Percentiles rank a stretch among this genome's conserved stretches.
phyloP scores from a whole-genome alignment of 2,888 invertebrate species.

The Trichopria drosophilae region DNA sequence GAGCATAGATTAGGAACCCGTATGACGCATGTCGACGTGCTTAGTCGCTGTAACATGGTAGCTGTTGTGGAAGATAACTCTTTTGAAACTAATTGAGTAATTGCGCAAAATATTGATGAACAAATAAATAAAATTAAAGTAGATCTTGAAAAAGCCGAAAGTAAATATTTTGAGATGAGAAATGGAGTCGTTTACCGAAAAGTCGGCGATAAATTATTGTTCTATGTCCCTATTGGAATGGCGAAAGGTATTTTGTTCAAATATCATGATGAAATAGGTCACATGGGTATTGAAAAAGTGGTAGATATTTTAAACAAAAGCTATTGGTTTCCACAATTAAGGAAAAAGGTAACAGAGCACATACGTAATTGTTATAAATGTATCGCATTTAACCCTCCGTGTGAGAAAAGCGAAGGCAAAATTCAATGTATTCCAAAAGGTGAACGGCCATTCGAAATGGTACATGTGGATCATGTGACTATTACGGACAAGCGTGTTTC shows the following conservation, averaged over 20 bases:
- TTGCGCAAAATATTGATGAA: no score
- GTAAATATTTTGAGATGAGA: slow-evolving; percentile 10
- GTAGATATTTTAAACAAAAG: slow-evolving; percentile 14
- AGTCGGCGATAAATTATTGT: slow-evolving; percentile 5
- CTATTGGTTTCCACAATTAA: slow-evolving; percentile 38
- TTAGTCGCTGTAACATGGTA: slow-evolving; percentile 22
- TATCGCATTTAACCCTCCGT: slow-evolving; percentile 19
- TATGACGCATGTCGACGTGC: slow-evolving; percentile 42
- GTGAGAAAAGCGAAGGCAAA: slow-evolving; percentile 30
- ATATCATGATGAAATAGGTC: slow-evolving; percentile 34
- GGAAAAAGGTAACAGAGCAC: slow-evolving; percentile 23
- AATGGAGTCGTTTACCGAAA: slow-evolving; percentile 15
- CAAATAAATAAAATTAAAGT: no score
- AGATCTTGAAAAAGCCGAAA: no score
- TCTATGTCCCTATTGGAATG: slow-evolving; percentile 16
- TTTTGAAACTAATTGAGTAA: slow-evolving; percentile 3
- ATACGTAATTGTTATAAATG: slow-evolving; percentile 33
- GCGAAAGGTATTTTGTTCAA: slow-evolving; percentile 16
- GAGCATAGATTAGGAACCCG: slow-evolving; percentile 34
- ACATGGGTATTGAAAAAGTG: slow-evolving; percentile 29
- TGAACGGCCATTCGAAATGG: slow-evolving; percentile 29
- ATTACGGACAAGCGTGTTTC: slow-evolving; percentile 9
- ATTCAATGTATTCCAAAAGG: slow-evolving; percentile 30
- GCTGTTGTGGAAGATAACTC: slow-evolving; percentile 3
- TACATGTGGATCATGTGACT: slow-evolving; percentile 34